Evolutionary conservation across 37 sponge, comb jelly and placozoan genomes (phyloP).

Genomic region (Aphrocallistes beatrix): DNA sequence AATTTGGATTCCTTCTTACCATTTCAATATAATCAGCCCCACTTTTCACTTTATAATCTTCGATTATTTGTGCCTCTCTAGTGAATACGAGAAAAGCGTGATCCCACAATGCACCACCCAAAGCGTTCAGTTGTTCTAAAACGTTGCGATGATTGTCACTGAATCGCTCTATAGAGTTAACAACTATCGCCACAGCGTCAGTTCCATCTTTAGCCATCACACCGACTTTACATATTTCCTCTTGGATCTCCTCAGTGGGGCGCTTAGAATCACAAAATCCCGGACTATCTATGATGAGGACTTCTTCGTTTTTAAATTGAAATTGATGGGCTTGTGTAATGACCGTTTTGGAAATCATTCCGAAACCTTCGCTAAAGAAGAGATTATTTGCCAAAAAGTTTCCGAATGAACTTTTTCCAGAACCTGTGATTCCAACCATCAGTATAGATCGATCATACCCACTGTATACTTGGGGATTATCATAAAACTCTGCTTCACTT

Average conservation of each 20-base stretch:
- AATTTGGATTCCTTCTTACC: not conserved
- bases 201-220: constrained; percentile 15
- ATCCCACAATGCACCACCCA: not conserved
- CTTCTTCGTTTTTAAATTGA: not conserved
- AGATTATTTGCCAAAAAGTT: not conserved
- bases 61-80: not conserved
- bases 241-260: not conserved
- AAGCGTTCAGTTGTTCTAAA: not conserved
- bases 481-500: not conserved
- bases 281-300: constrained; percentile 6
- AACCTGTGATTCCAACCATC: not conserved
- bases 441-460: not conserved
- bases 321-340: not conserved
- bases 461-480: not conserved
- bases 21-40: not conserved
- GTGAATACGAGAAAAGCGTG: not conserved
- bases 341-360: not conserved
- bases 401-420: not conserved
- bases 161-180: not conserved
- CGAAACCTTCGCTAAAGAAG: not conserved
- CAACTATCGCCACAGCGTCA: not conserved
- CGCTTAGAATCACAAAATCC: constrained; percentile 20
- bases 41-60: not conserved
- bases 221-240: not conserved
- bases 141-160: not conserved